phyloP scores from a whole-genome alignment of 2,113 vertebrate species.

The Lynx canadensis region DNA sequence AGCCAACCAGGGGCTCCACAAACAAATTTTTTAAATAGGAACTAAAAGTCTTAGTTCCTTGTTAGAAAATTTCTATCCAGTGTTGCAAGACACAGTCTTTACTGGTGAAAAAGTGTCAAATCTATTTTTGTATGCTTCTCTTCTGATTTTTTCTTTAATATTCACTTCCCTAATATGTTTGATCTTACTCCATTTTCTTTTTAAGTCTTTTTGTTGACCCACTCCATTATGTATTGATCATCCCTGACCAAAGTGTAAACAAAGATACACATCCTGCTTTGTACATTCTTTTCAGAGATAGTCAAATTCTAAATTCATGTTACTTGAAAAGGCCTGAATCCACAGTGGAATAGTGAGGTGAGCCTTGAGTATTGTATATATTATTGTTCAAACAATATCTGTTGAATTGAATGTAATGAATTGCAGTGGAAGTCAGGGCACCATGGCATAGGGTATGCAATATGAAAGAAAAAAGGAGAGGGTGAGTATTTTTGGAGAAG shows the following conservation, averaged over 20 bases:
- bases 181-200: neutral
- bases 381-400: neutral
- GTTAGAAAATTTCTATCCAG: neutral
- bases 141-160: slow-evolving; percentile 6
- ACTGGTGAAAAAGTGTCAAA: neutral
- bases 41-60: neutral
- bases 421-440: neutral
- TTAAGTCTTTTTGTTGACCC: neutral
- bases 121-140: neutral
- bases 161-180: neutral
- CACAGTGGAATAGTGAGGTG: neutral
- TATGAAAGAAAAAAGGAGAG: slow-evolving; percentile 32
- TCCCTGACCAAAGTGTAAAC: neutral
- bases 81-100: neutral
- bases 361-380: neutral
- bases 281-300: neutral
- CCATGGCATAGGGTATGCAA: neutral
- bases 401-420: neutral
- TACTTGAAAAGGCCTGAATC: neutral
- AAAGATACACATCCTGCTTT: neutral
- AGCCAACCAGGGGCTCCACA: too few relatives aligned
- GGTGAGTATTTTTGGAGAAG: neutral
- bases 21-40: slow-evolving; percentile 25
- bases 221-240: neutral
- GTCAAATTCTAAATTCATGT: slow-evolving; percentile 35